Percentiles rank a stretch among this genome's conserved stretches.
Evolutionary conservation across 2,113 vertebrate species (phyloP).

Genomic region (Nematolebias whitei): DNA sequence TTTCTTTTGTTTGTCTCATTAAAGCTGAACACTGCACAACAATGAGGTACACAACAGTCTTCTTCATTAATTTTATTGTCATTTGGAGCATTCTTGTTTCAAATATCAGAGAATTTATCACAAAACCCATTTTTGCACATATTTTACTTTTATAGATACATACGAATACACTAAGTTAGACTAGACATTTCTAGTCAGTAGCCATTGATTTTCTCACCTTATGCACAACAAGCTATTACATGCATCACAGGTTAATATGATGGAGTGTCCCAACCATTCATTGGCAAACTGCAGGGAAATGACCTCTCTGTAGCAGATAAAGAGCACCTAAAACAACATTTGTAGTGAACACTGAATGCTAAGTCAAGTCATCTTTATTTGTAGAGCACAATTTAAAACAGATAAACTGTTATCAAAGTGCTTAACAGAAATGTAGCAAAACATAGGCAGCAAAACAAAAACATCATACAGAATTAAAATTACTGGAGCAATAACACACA

Average conservation of each 20-base stretch:
- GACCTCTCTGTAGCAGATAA: neutral
- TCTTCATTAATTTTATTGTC: neutral
- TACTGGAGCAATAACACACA: too few species aligned
- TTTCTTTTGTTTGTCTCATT: neutral
- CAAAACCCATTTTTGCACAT: neutral
- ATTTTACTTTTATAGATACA: neutral
- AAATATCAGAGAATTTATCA: neutral
- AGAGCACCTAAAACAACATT: too few species aligned
- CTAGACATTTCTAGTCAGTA: neutral
- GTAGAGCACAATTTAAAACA: too few species aligned
- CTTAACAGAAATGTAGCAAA: too few species aligned
- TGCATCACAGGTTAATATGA: neutral
- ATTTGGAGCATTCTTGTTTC: neutral
- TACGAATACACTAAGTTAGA: neutral
- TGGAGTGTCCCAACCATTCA: neutral
- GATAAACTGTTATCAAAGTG: too few species aligned
- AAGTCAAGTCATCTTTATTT: too few species aligned
- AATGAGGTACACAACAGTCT: constrained; percentile 1
- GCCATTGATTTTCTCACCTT: neutral
- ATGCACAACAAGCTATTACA: neutral
- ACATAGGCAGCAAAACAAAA: too few species aligned
- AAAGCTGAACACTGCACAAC: neutral
- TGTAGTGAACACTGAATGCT: too few species aligned
- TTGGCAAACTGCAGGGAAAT: neutral
- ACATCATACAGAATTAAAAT: too few species aligned